Conservation (phyloP, 2,888 invertebrate genomes). For the Drosophila paramelanica region DNA sequence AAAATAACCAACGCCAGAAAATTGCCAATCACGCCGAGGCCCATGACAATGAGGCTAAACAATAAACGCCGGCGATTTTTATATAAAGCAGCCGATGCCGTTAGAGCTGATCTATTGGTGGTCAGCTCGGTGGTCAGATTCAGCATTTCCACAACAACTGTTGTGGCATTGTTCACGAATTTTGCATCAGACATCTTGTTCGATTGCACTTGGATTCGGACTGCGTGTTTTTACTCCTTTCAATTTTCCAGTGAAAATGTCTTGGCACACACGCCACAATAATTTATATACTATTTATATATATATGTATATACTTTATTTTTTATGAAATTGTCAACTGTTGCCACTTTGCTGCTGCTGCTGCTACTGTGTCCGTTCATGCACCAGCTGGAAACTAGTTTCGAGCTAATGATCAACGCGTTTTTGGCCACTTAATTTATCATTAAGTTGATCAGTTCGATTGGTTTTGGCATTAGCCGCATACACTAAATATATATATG, state of each 20-base stretch:
- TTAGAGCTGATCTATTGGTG: conserved; percentile 10
- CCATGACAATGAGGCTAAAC: conserved; percentile 86
- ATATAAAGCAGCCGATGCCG: conserved; percentile 51
- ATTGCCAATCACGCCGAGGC: conserved; percentile 90
- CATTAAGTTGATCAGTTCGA: conserved; percentile 28
- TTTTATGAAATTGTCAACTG: not conserved
- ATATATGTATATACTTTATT: not conserved
- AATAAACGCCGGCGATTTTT: conserved; percentile 63
- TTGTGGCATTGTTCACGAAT: conserved; percentile 22
- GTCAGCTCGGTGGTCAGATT: conserved; percentile 4
- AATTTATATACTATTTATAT: not conserved
- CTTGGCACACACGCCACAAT: conserved; percentile 12
- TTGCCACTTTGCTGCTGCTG: conserved; percentile 17
- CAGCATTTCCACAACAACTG: conserved; percentile 30
- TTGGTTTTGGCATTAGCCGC: conserved; percentile 4
- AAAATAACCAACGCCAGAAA: conserved; percentile 91
- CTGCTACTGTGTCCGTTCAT: not conserved
- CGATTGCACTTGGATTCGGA: not conserved
- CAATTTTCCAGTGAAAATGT: conserved; percentile 39
- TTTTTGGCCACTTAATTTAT: conserved; percentile 48
- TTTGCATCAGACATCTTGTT: conserved; percentile 28
- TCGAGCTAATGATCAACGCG: conserved; percentile 25
- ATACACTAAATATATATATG: not conserved
- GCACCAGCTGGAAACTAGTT: conserved; percentile 46
- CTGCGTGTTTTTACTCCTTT: not conserved